Evolutionary conservation across 2,797 vertebrate species (phyloP).

Genomic region (Scolopax bukidnonensis): DNA sequence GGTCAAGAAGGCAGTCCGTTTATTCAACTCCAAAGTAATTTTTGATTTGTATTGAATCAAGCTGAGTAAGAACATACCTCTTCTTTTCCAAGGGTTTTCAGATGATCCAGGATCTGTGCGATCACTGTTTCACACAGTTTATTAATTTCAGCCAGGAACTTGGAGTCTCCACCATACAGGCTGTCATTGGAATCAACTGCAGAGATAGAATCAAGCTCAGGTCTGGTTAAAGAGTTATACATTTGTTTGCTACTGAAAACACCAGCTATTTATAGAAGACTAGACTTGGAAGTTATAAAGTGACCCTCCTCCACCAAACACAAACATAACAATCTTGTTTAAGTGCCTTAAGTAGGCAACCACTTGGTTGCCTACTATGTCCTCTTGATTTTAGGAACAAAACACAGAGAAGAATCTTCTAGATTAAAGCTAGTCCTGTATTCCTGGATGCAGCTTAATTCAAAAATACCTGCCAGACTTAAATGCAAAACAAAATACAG

Average conservation of each 20-base stretch:
- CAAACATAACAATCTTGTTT: not conserved
- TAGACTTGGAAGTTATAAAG: not conserved
- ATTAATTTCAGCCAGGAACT: slow-evolving; percentile 93
- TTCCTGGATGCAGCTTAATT: not conserved
- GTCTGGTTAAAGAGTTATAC: not conserved
- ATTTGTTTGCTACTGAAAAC: not conserved
- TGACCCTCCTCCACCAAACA: not conserved
- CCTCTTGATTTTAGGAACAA: not conserved
- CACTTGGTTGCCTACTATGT: not conserved
- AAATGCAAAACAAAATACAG: not conserved
- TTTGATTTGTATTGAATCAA: not conserved
- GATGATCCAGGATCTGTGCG: slow-evolving; percentile 92
- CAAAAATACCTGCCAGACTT: not conserved
- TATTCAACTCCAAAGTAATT: not conserved
- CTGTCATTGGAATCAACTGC: slow-evolving; percentile 96
- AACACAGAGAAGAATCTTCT: not conserved
- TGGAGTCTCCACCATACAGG: slow-evolving; percentile 94
- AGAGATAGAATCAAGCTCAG: slow-evolving; percentile 12
- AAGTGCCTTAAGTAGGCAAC: not conserved
- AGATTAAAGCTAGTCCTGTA: not conserved
- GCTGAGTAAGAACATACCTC: slow-evolving; percentile 80
- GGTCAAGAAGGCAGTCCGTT: not conserved
- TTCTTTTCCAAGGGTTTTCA: slow-evolving; percentile 90
- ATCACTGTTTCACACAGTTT: slow-evolving; percentile 94
- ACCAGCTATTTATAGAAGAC: not conserved